Evolutionary conservation across 2,888 invertebrate species (phyloP), one percentile per base, ranked within the genome.

Genomic region (Chrysolina americana): DNA sequence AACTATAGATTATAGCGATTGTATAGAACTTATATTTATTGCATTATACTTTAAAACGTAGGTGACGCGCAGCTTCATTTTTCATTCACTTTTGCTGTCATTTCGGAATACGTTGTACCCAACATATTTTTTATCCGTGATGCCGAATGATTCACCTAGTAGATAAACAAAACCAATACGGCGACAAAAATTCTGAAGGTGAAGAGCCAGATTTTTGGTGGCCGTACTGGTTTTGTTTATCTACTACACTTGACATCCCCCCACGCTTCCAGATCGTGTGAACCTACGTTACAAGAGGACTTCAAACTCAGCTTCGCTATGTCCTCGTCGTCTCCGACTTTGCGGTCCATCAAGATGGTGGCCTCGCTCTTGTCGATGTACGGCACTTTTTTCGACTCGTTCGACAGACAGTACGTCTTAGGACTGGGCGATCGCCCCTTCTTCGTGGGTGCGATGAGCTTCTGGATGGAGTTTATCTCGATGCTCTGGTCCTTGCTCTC

Each of bases 361-460:
- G 63, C 68, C 56, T 79, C 62, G 56, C 83, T 83, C 63, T 80
- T 80, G 65, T 85, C 84, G 15, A 84, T 83, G 68, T 82, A 84
- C 0, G 84, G 84, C 9, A 85, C 80, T 71, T 79, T 81, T 70
- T 72, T 78, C 10, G 70, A 15, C n/a, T 41, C 21, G 17, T 17
- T 41, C 19, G 6, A 13, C 2, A 36, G 9, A n/a, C 15, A 9
- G 36, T 10, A 59, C 9, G 59, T 72, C 53, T 78, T 82, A 8
- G 86, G 86, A 78, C 86, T 86, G 23, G 80, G 78, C 9, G 86
- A 86, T 59, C 84, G 79, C 6, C 85, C 86, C 63, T 85, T 81
- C 75, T 82, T 81, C 17, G 83, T 83, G 6, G 85, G 82, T 0
- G 84, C 82, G 63, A 87, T 84, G 17, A 85, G 77, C 50, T 74